Evolutionary conservation across 2,888 invertebrate genomes (phyloP).

Genomic region (Cancer borealis): DNA sequence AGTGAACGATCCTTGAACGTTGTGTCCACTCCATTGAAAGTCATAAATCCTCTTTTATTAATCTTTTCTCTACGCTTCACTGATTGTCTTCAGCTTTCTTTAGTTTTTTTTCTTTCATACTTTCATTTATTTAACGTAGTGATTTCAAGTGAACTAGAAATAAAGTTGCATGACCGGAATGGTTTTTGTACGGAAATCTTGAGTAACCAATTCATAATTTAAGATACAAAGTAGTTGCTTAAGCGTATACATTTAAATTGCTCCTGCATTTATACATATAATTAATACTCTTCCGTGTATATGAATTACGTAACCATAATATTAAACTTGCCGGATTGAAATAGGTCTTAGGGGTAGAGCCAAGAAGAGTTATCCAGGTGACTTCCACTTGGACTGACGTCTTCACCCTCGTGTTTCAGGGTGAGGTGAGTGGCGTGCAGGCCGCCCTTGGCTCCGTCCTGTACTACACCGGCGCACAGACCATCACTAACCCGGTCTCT

Average conservation of each 20-base stretch:
- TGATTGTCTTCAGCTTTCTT: neutral
- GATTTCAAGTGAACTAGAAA: neutral
- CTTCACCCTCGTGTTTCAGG: neutral
- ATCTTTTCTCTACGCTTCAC: neutral
- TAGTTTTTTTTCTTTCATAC: neutral
- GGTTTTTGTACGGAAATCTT: neutral
- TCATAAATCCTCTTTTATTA: neutral
- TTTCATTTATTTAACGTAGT: neutral
- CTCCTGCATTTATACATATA: no score
- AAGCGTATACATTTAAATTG: no score
- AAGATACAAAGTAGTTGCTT: no score
- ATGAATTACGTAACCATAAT: no score
- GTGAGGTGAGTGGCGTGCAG: neutral
- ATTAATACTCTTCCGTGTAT: no score
- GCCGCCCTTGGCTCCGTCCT: neutral
- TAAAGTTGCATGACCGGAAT: no score
- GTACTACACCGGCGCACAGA: slow-evolving; percentile 30
- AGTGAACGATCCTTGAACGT: no score
- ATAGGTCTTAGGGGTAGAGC: no score
- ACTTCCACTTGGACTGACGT: neutral
- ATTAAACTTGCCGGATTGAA: no score
- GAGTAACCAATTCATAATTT: neutral
- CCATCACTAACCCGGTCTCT: neutral
- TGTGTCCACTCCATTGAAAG: neutral
- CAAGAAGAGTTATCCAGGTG: neutral